phyloP scores from a whole-genome alignment of 2,797 vertebrate species.

The Characodon lateralis region DNA sequence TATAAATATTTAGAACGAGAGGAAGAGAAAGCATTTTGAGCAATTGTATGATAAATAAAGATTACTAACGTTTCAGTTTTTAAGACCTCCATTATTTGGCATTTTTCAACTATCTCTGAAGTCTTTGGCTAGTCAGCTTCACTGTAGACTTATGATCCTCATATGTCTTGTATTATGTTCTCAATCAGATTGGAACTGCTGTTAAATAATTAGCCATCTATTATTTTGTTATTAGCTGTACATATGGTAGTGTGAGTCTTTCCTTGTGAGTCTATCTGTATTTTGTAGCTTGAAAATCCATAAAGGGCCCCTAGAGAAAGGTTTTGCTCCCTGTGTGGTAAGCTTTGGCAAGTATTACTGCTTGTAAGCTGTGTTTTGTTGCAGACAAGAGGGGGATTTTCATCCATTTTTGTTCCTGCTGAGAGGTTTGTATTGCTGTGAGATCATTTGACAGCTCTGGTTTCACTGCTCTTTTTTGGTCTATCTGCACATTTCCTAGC shows the following conservation, averaged over 20 bases:
- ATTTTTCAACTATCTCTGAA: not conserved
- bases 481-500: not conserved
- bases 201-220: constrained; percentile 16
- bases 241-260: not conserved
- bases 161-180: constrained; percentile 14
- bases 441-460: not conserved
- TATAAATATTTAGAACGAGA: constrained; percentile 36
- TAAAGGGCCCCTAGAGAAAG: not conserved
- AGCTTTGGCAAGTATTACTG: not conserved
- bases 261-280: not conserved
- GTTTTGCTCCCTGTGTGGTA: constrained; percentile 1
- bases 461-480: not conserved
- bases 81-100: constrained; percentile 23
- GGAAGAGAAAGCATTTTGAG: constrained; percentile 13
- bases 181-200: constrained; percentile 14
- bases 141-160: not conserved
- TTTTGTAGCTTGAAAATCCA: not conserved
- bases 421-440: constrained; percentile 7
- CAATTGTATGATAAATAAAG: constrained; percentile 37
- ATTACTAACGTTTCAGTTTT: constrained; percentile 35
- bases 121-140: not conserved
- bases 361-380: constrained; percentile 6
- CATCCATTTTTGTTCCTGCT: not conserved
- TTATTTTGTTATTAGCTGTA: constrained; percentile 23
- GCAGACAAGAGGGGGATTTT: not conserved